These are phyloP conservation scores for Delia radicum DNA, from an alignment of 1,140 invertebrate genomes.

Conservation along the genomic window DNA sequence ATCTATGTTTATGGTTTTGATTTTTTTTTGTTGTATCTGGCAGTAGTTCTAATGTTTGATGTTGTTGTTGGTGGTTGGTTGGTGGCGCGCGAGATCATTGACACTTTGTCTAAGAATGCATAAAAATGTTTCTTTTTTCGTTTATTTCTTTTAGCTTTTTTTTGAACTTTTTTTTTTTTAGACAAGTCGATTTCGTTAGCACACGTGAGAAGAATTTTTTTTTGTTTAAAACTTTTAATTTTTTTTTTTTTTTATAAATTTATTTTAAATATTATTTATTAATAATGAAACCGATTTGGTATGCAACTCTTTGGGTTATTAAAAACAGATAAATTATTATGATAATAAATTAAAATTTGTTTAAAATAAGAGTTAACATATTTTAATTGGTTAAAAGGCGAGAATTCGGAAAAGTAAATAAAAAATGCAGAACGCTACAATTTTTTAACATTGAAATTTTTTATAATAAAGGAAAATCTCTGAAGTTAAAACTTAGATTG, in stretches of 20 bases:
- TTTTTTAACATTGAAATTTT: no score
- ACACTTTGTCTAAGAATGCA: slow-evolving; percentile 20
- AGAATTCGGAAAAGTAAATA: no score
- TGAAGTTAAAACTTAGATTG: no score
- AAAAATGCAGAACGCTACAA: no score
- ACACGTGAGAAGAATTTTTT: slow-evolving; percentile 17
- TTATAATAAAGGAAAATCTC: no score
- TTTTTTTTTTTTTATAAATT: neutral
- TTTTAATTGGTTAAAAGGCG: neutral
- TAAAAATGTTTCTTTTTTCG: slow-evolving; percentile 10
- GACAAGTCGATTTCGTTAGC: neutral
- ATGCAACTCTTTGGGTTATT: slow-evolving; percentile 3
- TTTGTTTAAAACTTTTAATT: neutral
- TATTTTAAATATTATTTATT: neutral
- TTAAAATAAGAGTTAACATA: neutral
- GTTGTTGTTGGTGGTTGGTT: slow-evolving; percentile 10
- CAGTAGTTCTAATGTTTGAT: neutral
- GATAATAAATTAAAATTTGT: neutral
- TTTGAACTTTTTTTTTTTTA: neutral
- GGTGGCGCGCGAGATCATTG: slow-evolving; percentile 10
- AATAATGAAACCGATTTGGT: neutral
- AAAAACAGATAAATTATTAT: slow-evolving; percentile 9
- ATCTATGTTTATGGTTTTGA: slow-evolving; percentile 18
- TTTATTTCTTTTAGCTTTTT: slow-evolving; percentile 1
- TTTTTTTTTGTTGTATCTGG: slow-evolving; percentile 3